Evolutionary conservation across 1,140 invertebrate species (phyloP).

Genomic region (Luehdorfia chinensis): DNA sequence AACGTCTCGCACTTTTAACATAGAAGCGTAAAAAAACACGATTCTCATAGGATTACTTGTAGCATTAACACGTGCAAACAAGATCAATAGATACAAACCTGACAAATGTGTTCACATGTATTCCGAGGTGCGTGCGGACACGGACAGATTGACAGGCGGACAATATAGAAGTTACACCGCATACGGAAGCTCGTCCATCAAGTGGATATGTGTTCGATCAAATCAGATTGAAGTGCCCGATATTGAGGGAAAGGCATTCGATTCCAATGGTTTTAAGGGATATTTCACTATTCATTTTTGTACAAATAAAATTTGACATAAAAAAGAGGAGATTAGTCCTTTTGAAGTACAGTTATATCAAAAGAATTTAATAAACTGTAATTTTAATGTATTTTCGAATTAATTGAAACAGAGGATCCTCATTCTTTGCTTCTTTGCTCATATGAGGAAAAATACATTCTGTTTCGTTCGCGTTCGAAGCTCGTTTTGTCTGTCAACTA

Average conservation of each 20-base stretch:
- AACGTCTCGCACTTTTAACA: too few relatives aligned
- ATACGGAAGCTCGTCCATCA: constrained; percentile 65
- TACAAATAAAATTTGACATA: neutral
- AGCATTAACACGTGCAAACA: neutral
- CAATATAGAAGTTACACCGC: constrained; percentile 41
- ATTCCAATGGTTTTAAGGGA: constrained; percentile 24
- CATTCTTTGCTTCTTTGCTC: too few relatives aligned
- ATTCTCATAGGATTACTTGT: neutral
- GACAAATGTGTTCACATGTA: constrained; percentile 19
- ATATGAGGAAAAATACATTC: too few relatives aligned
- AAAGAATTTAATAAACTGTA: too few relatives aligned
- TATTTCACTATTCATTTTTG: constrained; percentile 18
- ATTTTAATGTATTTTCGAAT: too few relatives aligned
- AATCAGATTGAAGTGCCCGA: constrained; percentile 50
- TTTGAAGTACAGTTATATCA: too few relatives aligned
- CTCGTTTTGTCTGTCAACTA: too few relatives aligned
- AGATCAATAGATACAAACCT: constrained; percentile 33
- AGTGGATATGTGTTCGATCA: constrained; percentile 58
- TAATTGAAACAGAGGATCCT: too few relatives aligned
- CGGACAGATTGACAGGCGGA: constrained; percentile 49
- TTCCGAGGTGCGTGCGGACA: constrained; percentile 24
- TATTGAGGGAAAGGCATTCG: constrained; percentile 20
- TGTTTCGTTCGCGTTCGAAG: too few relatives aligned
- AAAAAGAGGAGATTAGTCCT: too few relatives aligned
- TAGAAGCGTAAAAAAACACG: too few relatives aligned